Base-by-base conservation (phyloP, 1,140 invertebrate species). In the Sitophilus oryzae region DNA sequence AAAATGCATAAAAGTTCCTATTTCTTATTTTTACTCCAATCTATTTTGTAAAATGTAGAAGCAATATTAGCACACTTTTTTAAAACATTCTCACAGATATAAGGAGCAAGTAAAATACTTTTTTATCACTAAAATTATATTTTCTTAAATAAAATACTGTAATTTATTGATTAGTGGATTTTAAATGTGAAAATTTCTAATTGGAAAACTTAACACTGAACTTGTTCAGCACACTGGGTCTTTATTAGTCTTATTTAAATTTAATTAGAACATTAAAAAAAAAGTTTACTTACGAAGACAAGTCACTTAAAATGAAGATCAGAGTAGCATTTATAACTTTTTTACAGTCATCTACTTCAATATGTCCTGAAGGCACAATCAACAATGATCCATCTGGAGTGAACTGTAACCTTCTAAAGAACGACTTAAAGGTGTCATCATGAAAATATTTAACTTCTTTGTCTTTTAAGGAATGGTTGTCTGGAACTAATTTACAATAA, bases 351-450 rank as follows among this genome's bases (percentile, higher is more conserved):
- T 82, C 79, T 18, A 79, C 73, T 56, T 87, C 83, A 9, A 91
- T 77, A 46, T 85, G 77, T 1, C 89, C 91, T 3, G 86, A 82
- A 0, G 96, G 95, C 1, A 88, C 85, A 16, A 95, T 80, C 9
- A 98, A 73, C 21, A 98, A 73, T 65, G 86, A 79, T 6, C 94
- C 96, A 74, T 96, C 92, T 8, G 91, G 88, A 37, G 88, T 89
- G 66, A 94, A 98, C 18, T 82, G 79, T 2, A 97, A 68, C 42
- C 96, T 78, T 42, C 95, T 77, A 66, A 91, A 97, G 72, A 92
- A 98, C 1, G 93, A 93, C 68, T 93, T 89, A 40, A 97, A 81
- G 0, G 93, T 95, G 68, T 97, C 94, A 71, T 98, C 95, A 66
- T 95, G 86, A 70, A 92, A 98, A 23, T 96, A 76, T 41, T 85